Evolutionary conservation across 1,140 invertebrate species (phyloP).

Genomic region (Sinella curviseta): DNA sequence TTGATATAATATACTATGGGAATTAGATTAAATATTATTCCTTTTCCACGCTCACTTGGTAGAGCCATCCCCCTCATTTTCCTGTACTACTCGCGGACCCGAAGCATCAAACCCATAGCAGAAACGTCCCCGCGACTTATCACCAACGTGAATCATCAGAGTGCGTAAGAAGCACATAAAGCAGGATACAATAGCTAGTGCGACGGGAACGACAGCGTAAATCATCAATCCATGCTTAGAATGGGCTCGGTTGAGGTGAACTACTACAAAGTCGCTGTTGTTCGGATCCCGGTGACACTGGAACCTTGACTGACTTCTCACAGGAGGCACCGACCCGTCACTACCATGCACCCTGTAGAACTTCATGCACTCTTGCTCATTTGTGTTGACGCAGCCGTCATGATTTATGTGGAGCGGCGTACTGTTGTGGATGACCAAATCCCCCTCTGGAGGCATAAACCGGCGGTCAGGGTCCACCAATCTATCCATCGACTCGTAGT

Average conservation of each 20-base stretch:
- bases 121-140: no score
- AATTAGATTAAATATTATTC: no score
- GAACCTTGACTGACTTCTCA: conserved; percentile 80
- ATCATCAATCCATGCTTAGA: conserved; percentile 79
- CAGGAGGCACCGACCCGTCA: conserved; percentile 79
- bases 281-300: conserved; percentile 73
- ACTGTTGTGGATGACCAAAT: conserved; percentile 80
- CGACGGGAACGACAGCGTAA: conserved; percentile 76
- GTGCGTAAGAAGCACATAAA: conserved; percentile 80
- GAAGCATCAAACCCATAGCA: no score
- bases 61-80: no score
- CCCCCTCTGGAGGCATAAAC: conserved; percentile 73
- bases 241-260: conserved; percentile 73
- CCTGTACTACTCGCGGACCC: no score
- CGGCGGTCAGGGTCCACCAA: conserved; percentile 47
- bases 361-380: conserved; percentile 77
- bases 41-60: no score
- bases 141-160: conserved; percentile 78
- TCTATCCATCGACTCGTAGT: conserved; percentile 62
- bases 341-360: conserved; percentile 79
- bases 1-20: no score
- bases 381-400: conserved; percentile 83
- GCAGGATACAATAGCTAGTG: conserved; percentile 79
- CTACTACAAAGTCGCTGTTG: conserved; percentile 67
- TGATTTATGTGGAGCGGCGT: conserved; percentile 80